A percentile compares a stretch with the other conserved stretches of the same genome.
Evolutionary conservation across 2,797 vertebrate genomes (phyloP).

Genomic region (Poeciliopsis presidionis): DNA sequence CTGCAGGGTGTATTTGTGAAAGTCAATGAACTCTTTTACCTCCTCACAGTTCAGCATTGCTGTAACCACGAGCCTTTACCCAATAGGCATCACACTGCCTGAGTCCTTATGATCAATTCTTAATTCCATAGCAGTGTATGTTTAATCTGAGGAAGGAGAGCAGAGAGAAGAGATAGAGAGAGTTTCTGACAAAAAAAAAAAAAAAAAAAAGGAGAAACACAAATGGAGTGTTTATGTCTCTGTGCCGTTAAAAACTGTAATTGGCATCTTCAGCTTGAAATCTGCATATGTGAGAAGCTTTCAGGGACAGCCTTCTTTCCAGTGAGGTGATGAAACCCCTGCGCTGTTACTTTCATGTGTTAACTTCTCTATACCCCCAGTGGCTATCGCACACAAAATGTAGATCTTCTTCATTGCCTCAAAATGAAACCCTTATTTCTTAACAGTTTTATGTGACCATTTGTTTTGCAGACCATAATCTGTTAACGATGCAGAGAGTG

Average conservation of each 20-base stretch:
- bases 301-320: neutral
- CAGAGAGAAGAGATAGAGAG: neutral
- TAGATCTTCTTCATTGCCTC: neutral
- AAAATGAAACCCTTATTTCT: neutral
- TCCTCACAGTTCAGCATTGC: neutral
- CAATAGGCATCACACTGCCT: neutral
- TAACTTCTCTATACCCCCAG: neutral
- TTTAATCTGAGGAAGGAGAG: neutral
- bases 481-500: constrained; percentile 15
- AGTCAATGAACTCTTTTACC: neutral
- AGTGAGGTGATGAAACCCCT: neutral
- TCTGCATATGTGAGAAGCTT: neutral
- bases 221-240: neutral
- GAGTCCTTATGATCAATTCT: constrained; percentile 2
- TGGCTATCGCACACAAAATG: neutral
- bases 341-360: neutral
- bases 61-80: neutral
- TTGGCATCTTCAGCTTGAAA: neutral
- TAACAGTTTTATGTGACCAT: neutral
- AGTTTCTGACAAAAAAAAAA: neutral
- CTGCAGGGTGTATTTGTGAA: constrained; percentile 3
- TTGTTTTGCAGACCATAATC: constrained; percentile 27
- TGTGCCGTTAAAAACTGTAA: neutral
- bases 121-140: neutral
- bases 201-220: neutral